A percentile compares a stretch with the other conserved stretches of the same genome.
Conservation (phyloP, 2,113 vertebrate genomes). For the Acrocephalus arundinaceus region DNA sequence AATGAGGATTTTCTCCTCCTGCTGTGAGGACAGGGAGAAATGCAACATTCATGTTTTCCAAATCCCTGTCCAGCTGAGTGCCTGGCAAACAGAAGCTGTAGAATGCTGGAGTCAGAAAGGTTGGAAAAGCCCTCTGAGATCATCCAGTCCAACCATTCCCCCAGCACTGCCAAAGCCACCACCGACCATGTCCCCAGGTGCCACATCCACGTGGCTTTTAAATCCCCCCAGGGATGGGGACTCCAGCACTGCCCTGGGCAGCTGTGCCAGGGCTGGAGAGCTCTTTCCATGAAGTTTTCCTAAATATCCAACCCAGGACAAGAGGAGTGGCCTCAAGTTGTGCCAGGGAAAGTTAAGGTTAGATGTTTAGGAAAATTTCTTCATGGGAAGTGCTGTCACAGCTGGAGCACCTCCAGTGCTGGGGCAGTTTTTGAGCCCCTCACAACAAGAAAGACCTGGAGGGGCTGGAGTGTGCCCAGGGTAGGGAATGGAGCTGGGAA, state of each 20-base stretch:
- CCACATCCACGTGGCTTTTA: neutral
- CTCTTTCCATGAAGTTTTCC: fast-evolving
- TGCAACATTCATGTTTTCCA: neutral
- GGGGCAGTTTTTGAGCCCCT: too few species aligned
- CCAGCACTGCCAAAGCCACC: neutral
- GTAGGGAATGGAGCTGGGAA: too few species aligned
- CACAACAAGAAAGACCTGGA: too few species aligned
- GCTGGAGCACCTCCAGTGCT: too few species aligned
- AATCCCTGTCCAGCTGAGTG: neutral
- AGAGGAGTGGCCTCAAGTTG: too few species aligned
- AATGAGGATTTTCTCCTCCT: neutral
- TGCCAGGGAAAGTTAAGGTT: too few species aligned
- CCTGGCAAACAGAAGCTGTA: neutral
- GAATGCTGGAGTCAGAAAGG: fast-evolving
- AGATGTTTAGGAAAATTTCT: too few species aligned
- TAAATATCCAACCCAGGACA: neutral
- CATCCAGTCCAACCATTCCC: neutral
- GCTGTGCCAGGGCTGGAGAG: neutral
- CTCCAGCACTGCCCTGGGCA: neutral
- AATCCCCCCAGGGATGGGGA: neutral
- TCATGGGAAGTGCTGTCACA: too few species aligned
- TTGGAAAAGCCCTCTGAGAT: neutral
- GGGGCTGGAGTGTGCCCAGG: too few species aligned
- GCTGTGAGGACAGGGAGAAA: neutral
- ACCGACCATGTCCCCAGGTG: neutral